A percentile compares a stretch with the other conserved stretches of the same genome.
These are phyloP conservation scores for Mamestra configurata DNA, from an alignment of 1,140 invertebrate species.

Conservation along the genomic window DNA sequence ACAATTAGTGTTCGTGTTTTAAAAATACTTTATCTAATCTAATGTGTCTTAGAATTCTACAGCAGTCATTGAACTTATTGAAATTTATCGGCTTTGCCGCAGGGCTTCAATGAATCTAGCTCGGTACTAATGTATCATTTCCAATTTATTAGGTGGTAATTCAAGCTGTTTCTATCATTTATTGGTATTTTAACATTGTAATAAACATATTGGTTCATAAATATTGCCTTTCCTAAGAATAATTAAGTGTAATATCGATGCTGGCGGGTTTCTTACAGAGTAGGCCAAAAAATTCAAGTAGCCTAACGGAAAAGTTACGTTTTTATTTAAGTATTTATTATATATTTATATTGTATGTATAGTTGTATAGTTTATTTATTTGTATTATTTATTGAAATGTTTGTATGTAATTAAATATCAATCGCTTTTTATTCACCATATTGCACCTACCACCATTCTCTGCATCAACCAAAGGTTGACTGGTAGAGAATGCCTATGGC, in stretches of 20 bases:
- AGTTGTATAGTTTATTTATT: too few relatives aligned
- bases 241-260: neutral
- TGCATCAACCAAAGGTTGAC: too few relatives aligned
- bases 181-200: conserved; percentile 28
- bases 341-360: too few relatives aligned
- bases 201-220: neutral
- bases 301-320: too few relatives aligned
- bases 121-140: conserved; percentile 31
- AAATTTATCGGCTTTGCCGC: conserved; percentile 24
- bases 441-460: too few relatives aligned
- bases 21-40: conserved; percentile 23
- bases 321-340: too few relatives aligned
- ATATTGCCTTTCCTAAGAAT: neutral
- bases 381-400: too few relatives aligned
- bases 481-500: too few relatives aligned
- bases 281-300: too few relatives aligned
- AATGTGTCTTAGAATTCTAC: conserved; percentile 6
- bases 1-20: conserved; percentile 35
- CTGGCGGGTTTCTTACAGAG: too few relatives aligned
- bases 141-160: conserved; percentile 33
- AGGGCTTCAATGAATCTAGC: conserved; percentile 24
- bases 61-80: conserved; percentile 29
- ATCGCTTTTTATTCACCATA: too few relatives aligned
- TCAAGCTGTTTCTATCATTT: conserved; percentile 19
- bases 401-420: too few relatives aligned